These are phyloP conservation scores for Ditula angustiorana DNA, from an alignment of 2,888 invertebrate species.

Conservation along the genomic window DNA sequence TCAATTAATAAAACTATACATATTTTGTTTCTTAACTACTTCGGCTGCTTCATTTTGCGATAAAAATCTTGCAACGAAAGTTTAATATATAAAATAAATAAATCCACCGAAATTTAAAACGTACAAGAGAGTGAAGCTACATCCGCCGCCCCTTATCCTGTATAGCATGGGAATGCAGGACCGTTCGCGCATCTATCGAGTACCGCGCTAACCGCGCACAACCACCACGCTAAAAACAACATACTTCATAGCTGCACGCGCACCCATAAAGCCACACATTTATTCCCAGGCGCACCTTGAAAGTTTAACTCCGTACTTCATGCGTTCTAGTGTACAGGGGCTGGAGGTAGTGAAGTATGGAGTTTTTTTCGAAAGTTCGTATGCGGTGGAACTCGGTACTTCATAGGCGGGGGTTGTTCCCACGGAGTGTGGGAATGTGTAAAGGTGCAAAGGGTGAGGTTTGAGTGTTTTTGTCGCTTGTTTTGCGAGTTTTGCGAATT, in stretches of 20 bases:
- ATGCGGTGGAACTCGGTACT: conserved; percentile 62
- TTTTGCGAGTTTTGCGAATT: conserved; percentile 19
- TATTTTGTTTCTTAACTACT: too few relatives aligned
- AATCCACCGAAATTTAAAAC: too few relatives aligned
- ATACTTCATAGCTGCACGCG: conserved; percentile 61
- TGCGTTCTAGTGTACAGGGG: conserved; percentile 63
- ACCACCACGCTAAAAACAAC: conserved; percentile 49
- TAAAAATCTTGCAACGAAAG: too few relatives aligned
- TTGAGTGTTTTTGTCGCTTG: conserved; percentile 40
- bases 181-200: conserved; percentile 65
- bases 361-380: conserved; percentile 58
- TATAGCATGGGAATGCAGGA: conserved; percentile 76
- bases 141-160: conserved; percentile 66
- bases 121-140: conserved; percentile 80
- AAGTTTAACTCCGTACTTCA: conserved; percentile 57
- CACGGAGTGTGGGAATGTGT: conserved; percentile 82
- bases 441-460: conserved; percentile 76
- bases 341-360: conserved; percentile 57
- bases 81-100: too few relatives aligned
- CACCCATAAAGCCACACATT: conserved; percentile 63
- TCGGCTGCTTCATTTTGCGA: too few relatives aligned
- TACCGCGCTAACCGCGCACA: conserved; percentile 49
- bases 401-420: conserved; percentile 74
- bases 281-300: conserved; percentile 47
- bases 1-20: too few relatives aligned